Conservation (phyloP, 2,888 invertebrate species). For the Caenorhabditis auriculariae region DNA sequence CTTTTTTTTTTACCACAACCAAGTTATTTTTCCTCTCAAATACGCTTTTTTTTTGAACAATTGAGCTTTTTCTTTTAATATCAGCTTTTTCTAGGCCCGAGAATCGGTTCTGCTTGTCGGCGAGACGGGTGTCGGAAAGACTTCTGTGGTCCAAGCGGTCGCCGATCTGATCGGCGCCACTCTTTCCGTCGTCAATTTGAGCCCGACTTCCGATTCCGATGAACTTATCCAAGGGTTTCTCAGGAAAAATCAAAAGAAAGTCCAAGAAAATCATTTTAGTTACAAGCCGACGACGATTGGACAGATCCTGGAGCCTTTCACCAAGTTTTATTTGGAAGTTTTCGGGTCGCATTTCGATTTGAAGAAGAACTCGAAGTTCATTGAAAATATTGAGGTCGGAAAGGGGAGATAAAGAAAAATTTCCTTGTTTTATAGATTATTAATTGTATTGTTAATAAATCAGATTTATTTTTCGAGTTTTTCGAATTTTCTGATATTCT, state of each 20-base stretch:
- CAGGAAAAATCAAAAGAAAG: not conserved
- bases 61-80: too few species aligned
- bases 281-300: constrained; percentile 90
- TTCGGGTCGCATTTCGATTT: constrained; percentile 78
- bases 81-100: constrained; percentile 71
- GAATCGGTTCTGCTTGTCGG: constrained; percentile 93
- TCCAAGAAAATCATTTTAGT: constrained; percentile 56
- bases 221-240: constrained; percentile 85
- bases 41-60: too few species aligned
- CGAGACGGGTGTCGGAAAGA: constrained; percentile 98
- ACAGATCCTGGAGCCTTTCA: constrained; percentile 79
- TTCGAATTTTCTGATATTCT: not conserved
- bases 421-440: too few species aligned
- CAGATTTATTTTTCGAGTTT: not conserved
- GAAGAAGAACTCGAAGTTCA: constrained; percentile 80
- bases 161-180: constrained; percentile 66
- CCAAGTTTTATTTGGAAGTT: constrained; percentile 79
- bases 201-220: constrained; percentile 94
- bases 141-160: constrained; percentile 77
- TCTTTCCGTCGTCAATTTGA: constrained; percentile 93
- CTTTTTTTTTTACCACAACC: too few species aligned
- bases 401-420: too few species aligned
- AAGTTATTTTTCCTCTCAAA: too few species aligned
- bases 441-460: too few species aligned
- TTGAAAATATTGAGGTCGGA: constrained; percentile 77